Base-by-base conservation (phyloP, 2,888 invertebrate genomes). In the Habrosyne pyritoides region DNA sequence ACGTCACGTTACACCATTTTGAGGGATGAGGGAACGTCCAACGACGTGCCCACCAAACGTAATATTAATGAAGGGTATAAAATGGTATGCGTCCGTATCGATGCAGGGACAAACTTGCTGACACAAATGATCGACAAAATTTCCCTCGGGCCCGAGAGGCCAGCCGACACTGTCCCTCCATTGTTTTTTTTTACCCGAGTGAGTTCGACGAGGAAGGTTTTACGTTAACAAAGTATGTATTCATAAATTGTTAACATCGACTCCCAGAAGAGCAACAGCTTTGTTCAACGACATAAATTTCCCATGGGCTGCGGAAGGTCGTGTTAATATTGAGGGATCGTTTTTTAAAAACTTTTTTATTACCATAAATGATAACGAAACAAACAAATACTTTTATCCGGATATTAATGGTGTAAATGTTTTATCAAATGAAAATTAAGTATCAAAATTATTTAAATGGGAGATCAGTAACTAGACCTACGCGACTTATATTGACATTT, bases 61-160 rank as follows among this genome's bases (percentile, higher is more conserved):
- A 28, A 49, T 22, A 50, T 26, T 50, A 50, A 50, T 50, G 50
- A 21, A 21, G 18, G 21, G 28, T 59, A 64, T 60, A 56, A 61
- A 66, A 65, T 57, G 65, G 64, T 63, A 64, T 63, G 67, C 69
- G 64, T 75, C 68, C 56, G 30, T 14, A 58, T 79, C 75, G 75
- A 75, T 78, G 77, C 75, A 72, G 69, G 71, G 74, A 73, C 61
- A 63, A 69, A 64, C 69, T 66, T 69, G 75, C 71, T 72, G 75
- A 80, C 77, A 75, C 71, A 79, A 83, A 82, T 79, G 75, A 81
- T 83, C 78, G 74, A 73, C 77, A 75, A 76, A 74, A 78, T 75
- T 78, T 81, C 78, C 81, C 77, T 63, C 52, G 73, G 69, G 76
- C 69, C 64, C 59, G 56, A 56, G 66, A 64, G 61, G 63, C 69